Evolutionary conservation across 1,140 invertebrate species (phyloP), one percentile per base, ranked within the genome.

Genomic region (Thaumetopoea pityocampa): DNA sequence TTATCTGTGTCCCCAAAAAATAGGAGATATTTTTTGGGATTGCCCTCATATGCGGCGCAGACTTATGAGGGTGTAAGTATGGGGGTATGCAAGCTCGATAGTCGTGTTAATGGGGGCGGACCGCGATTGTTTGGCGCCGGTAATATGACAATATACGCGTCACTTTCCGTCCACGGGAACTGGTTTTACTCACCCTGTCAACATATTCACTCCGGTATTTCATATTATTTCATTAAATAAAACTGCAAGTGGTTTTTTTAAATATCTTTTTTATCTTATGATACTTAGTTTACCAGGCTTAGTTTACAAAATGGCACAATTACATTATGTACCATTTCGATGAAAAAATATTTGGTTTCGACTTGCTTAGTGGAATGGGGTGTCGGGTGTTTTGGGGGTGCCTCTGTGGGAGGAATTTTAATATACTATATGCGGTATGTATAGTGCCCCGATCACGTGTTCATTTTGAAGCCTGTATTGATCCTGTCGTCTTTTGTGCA

Each of bases 371-470:
- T 63, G 63, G 61, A 61, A 57, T 54, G 65, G 64, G 64, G 51
- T 60, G 55, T 49, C 56, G 79, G 77, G 76, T 74, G 79, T 73
- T 67, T 67, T 69, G 67, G 67, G 50, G 69, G 77, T 69, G 66
- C 62, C 59, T 65, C 62, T 61, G 72, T 63, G 62, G 65, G 73
- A 68, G 67, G 67, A 70, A 67, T 73, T 78, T 82, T n/a, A n/a
- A n/a, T n/a, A n/a, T n/a, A n/a, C n/a, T n/a, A n/a, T n/a, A n/a
- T n/a, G n/a, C n/a, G n/a, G 76, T 79, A 40, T 47, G 43, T 46
- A 76, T 79, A 82, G 78, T 82, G 74, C 74, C 73, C 67, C 73
- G 78, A 80, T 82, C 78, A 82, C 78, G 76, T 83, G 78, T 83
- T 80, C 76, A 83, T 78, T 82, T 82, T 82, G 78, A 74, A 82